phyloP scores from a whole-genome alignment of 2,797 vertebrate species.

The Coracias cyanogaster region DNA sequence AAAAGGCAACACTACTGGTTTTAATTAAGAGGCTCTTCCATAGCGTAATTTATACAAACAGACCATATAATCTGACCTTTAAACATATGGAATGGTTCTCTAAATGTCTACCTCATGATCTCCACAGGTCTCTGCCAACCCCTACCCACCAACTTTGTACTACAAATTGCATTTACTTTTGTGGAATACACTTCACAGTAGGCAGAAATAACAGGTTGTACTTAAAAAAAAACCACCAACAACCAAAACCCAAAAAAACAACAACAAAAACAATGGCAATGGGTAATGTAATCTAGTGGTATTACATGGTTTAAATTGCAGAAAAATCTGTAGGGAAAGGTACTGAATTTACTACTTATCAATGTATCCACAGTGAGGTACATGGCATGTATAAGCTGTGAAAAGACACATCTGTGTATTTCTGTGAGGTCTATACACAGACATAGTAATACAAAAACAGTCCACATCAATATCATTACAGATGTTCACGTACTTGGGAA shows the following conservation, averaged over 20 bases:
- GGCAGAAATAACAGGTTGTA: not conserved
- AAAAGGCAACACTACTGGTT: not conserved
- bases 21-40: slow-evolving; percentile 22
- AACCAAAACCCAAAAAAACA: not conserved
- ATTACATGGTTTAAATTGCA: not conserved
- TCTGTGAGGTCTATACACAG: not conserved
- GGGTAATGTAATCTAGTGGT: not conserved
- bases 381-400: not conserved
- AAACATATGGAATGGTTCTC: not conserved
- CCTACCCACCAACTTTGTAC: not conserved
- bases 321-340: not conserved
- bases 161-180: slow-evolving; percentile 15
- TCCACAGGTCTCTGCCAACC: too few relatives aligned
- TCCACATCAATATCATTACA: not conserved
- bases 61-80: slow-evolving; percentile 2
- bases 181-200: not conserved
- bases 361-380: not conserved
- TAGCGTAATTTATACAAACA: slow-evolving; percentile 7
- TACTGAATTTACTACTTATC: not conserved
- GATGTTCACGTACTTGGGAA: rapidly evolving
- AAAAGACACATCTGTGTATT: not conserved
- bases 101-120: not conserved
- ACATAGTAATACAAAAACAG: not conserved
- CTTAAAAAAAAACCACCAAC: not conserved
- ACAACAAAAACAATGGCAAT: not conserved